Evolutionary conservation across 2,113 vertebrate genomes (phyloP).

Genomic region (Corythornis vintsioides): DNA sequence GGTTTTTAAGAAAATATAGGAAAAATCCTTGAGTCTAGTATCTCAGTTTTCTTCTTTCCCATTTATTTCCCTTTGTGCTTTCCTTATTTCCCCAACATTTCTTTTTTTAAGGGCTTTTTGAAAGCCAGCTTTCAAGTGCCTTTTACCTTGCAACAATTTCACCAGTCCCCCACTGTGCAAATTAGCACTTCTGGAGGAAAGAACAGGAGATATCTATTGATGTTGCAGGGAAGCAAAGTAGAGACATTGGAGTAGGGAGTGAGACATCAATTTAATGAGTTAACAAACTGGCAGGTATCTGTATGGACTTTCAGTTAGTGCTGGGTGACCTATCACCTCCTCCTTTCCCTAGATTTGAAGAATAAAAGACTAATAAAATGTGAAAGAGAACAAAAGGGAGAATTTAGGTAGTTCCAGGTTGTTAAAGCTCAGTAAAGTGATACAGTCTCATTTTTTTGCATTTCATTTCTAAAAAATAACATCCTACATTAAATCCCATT

Average conservation of each 20-base stretch:
- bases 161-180: conserved; percentile 36
- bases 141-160: conserved; percentile 41
- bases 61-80: neutral
- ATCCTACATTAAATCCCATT: neutral
- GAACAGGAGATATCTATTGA: conserved; percentile 22
- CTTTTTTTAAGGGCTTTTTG: neutral
- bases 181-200: conserved; percentile 52
- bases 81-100: neutral
- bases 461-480: neutral
- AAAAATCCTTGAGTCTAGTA: neutral
- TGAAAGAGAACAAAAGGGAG: neutral
- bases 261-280: conserved; percentile 31
- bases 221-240: neutral
- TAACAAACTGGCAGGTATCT: conserved; percentile 27
- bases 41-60: neutral
- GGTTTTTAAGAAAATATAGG: neutral
- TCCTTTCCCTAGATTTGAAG: neutral
- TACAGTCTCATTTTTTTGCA: neutral
- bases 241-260: neutral
- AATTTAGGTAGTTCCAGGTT: neutral
- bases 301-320: neutral
- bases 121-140: conserved; percentile 30
- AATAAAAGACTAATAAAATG: neutral
- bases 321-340: neutral
- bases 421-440: neutral